phyloP scores from a whole-genome alignment of 2,113 vertebrate species.

The Lates calcarifer region DNA sequence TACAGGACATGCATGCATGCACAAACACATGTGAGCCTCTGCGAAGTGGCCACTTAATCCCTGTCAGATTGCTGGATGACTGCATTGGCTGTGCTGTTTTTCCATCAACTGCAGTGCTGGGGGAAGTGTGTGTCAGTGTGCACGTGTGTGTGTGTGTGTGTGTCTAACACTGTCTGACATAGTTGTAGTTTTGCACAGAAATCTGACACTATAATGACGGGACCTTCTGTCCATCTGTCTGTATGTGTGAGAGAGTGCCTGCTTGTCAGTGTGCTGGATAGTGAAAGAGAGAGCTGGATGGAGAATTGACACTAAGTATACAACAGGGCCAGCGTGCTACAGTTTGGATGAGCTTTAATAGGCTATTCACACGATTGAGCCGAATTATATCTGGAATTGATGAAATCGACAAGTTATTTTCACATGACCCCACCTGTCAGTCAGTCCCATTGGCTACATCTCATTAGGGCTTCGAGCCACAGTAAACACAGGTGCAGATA shows the following conservation, averaged over 20 bases:
- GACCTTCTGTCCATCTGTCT: constrained; percentile 70
- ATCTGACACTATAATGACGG: constrained; percentile 73
- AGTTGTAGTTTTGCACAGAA: constrained; percentile 74
- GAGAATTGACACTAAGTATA: constrained; percentile 57
- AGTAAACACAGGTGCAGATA: constrained; percentile 40
- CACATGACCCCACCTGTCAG: constrained; percentile 42
- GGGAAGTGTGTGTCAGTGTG: constrained; percentile 18
- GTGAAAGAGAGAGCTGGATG: constrained; percentile 46
- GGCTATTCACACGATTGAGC: constrained; percentile 46
- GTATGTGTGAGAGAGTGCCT: constrained; percentile 63
- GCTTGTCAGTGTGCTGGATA: constrained; percentile 56
- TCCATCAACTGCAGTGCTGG: constrained; percentile 69
- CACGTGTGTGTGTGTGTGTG: constrained; percentile 18
- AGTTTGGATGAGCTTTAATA: constrained; percentile 52
- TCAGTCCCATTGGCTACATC: constrained; percentile 19
- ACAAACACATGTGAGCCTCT: constrained; percentile 50
- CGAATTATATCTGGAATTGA: constrained; percentile 55
- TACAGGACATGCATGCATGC: constrained; percentile 49
- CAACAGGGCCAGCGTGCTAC: constrained; percentile 47
- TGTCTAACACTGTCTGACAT: constrained; percentile 58
- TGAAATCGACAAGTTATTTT: constrained; percentile 50
- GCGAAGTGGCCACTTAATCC: constrained; percentile 78
- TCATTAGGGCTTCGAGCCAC: constrained; percentile 8
- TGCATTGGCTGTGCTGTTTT: constrained; percentile 69
- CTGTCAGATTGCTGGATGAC: constrained; percentile 75